Percentiles rank a stretch among this genome's conserved stretches.
Conservation (phyloP, 2,888 invertebrate species). For the Thymelicus sylvestris region DNA sequence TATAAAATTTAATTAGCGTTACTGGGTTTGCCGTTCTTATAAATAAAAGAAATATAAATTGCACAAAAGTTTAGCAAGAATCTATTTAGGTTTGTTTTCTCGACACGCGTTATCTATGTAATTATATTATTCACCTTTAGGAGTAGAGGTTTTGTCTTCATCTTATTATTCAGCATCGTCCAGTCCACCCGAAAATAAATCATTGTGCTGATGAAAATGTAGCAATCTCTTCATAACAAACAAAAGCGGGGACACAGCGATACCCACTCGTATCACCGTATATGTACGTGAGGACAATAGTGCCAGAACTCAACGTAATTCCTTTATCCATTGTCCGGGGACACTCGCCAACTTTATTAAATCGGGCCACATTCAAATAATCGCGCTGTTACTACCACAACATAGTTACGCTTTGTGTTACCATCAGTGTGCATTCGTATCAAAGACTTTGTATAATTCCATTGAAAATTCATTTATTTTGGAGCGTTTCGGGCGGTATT, state of each 20-base stretch:
- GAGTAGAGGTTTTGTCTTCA: too few relatives aligned
- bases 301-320: conserved; percentile 23
- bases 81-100: too few relatives aligned
- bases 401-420: conserved; percentile 29
- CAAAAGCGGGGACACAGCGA: background rate
- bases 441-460: conserved; percentile 33
- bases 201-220: background rate
- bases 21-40: too few relatives aligned
- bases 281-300: conserved; percentile 22
- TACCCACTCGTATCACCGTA: conserved; percentile 8
- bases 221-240: conserved; percentile 3
- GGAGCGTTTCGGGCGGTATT: conserved; percentile 10
- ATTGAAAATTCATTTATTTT: conserved; percentile 26
- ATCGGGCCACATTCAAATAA: conserved; percentile 36
- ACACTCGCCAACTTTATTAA: conserved; percentile 33
- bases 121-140: too few relatives aligned
- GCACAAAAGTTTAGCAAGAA: too few relatives aligned
- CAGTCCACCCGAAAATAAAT: background rate
- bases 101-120: too few relatives aligned
- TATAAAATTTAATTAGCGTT: too few relatives aligned
- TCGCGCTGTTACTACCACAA: conserved; percentile 27
- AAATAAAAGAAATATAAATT: too few relatives aligned
- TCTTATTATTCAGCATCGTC: too few relatives aligned
- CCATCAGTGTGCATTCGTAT: conserved; percentile 23
- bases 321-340: conserved; percentile 31